Evolutionary conservation across 2,888 invertebrate species (phyloP).

Genomic region (Vannuccia rotundouncinata): DNA sequence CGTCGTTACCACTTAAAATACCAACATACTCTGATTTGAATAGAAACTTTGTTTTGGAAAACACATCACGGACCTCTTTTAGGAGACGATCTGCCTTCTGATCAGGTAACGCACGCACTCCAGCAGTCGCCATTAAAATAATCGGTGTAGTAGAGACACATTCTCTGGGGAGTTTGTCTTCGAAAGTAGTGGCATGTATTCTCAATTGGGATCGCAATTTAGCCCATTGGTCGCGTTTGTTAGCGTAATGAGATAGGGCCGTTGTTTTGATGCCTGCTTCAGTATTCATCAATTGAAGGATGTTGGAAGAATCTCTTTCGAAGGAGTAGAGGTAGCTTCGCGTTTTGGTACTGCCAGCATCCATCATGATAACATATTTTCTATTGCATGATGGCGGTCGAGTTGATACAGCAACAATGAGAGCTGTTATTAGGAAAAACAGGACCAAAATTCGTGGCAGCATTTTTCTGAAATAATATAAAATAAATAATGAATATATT

Average conservation of each 20-base stretch:
- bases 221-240: slow-evolving; percentile 14
- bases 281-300: neutral
- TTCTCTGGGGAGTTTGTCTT: neutral
- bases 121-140: slow-evolving; percentile 21
- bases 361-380: slow-evolving; percentile 24
- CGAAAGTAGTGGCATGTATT: neutral
- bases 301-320: neutral
- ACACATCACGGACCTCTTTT: slow-evolving; percentile 19
- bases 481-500: too few relatives aligned
- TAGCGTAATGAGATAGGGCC: slow-evolving; percentile 28
- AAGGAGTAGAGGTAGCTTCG: slow-evolving; percentile 22
- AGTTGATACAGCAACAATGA: too few relatives aligned
- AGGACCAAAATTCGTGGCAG: too few relatives aligned
- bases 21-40: slow-evolving; percentile 9
- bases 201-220: slow-evolving; percentile 3
- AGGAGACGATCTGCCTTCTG: neutral
- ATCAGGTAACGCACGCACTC: slow-evolving; percentile 17
- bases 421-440: too few relatives aligned
- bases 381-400: too few relatives aligned
- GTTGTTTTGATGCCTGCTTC: neutral
- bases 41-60: neutral
- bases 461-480: too few relatives aligned
- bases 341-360: slow-evolving; percentile 32
- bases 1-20: slow-evolving; percentile 21
- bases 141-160: slow-evolving; percentile 22